phyloP scores from a whole-genome alignment of 2,113 vertebrate genomes.

The Corydoras sp. region DNA sequence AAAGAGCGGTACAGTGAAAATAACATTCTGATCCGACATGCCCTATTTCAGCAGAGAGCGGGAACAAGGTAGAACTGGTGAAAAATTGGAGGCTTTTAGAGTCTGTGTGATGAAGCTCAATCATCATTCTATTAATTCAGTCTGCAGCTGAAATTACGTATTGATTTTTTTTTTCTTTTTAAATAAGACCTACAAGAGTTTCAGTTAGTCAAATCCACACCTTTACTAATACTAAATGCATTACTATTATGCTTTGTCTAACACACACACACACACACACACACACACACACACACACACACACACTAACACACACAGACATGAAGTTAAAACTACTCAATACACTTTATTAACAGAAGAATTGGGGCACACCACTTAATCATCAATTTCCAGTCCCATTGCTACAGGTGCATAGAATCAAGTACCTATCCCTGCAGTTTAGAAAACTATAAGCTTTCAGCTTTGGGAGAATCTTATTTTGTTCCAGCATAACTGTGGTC shows the following conservation, averaged over 20 bases:
- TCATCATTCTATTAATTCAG: constrained; percentile 44
- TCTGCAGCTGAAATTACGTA: constrained; percentile 55
- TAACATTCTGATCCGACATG: not conserved
- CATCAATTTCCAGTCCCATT: too few species aligned
- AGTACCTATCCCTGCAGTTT: too few species aligned
- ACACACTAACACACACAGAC: not conserved
- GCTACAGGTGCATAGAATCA: too few species aligned
- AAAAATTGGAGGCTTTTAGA: constrained; percentile 26
- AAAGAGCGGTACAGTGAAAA: not conserved
- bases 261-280: not conserved
- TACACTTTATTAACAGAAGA: too few species aligned
- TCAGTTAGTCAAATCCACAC: constrained; percentile 11
- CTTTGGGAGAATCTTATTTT: too few species aligned
- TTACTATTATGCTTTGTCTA: too few species aligned
- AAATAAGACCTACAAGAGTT: too few species aligned
- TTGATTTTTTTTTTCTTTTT: constrained; percentile 38
- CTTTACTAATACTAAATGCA: too few species aligned
- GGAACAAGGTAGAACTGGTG: not conserved
- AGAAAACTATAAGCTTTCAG: too few species aligned
- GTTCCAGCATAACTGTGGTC: too few species aligned
- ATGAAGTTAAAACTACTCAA: too few species aligned
- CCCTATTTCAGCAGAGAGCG: constrained; percentile 3
- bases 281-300: not conserved
- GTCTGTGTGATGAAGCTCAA: constrained; percentile 36
- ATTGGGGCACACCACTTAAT: too few species aligned